Base-by-base conservation (phyloP, 2,113 vertebrate species). In the Geococcyx californianus region DNA sequence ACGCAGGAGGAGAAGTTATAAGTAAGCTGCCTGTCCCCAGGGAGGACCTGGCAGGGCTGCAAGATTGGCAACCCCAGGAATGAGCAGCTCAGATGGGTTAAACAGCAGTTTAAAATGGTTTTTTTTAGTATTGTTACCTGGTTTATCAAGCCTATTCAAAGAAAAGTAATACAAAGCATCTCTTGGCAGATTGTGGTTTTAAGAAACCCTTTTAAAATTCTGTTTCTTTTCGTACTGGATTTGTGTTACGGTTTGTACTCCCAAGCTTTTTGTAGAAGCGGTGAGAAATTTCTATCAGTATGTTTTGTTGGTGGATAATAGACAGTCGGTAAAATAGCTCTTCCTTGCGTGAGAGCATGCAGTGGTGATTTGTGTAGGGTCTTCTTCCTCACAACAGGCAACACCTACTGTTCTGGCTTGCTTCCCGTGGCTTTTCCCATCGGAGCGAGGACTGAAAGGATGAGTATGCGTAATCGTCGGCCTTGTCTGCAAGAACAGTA, bases 391-490 rank as follows among this genome's bases (percentile, higher is more conserved):
- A 28, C 5, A 7, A 69, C 36, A 63, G 66, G 16, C n/a, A 94
- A 19, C 28, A 42, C 20, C 19, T 72, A 44, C 66, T 66, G 36
- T 73, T 77, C 58, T 63, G 34, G 6, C 49, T 73, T 80, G 49
- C 47, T 54, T 77, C 20, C 29, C 79, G 67, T 40, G n/a, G 40
- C 21, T 72, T 75, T 67, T 66, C 74, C 42, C 11, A 17, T 2
- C 0, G 0, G 13, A 68, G n/a, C 0, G 0, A 60, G 36, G n/a
- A 34, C 25, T 1, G 2, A 55, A 26, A 74, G 45, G 62, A 33
- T 79, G 55, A 66, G n/a, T 44, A 44, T 73, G 45, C 66, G 74
- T 64, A 34, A 64, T 80, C 64, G 52, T 23, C 68, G 54, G 47
- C 17, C 36, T 60, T 2, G 0, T 78, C n/a, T 58, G n/a, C 33